Evolutionary conservation across 2,888 invertebrate genomes (phyloP), one percentile per base, ranked within the genome.

Genomic region (Dolichomitus sp.): DNA sequence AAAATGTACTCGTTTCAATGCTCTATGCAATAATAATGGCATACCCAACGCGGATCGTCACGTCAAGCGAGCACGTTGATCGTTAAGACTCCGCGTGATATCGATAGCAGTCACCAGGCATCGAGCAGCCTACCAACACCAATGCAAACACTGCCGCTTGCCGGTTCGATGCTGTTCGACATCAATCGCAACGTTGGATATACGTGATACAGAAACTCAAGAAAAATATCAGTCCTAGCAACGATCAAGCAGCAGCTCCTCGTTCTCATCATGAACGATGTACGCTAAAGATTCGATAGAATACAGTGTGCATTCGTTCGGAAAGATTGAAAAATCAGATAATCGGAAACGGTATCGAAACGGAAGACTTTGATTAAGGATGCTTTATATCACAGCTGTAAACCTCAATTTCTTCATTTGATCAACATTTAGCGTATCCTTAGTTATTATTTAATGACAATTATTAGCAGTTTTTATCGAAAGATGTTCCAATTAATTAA

Each of bases 311-410:
- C 83, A 77, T 76, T 73, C 73, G 65, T 73, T 69, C 63, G 83
- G 72, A 83, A 83, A 83, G 83, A 83, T 83, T 14, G 73, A 83
- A 74, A 83, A 83, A 83, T 74, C 50, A n/a, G 83, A 83, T 83
- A 83, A 77, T 80, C 76, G 14, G 27, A 19, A 48, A 59, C 65
- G 80, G 80, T 77, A 69, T 52, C 77, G 80, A 2, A 77, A 73
- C 80, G 83, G 80, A 83, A 83, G 80, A 80, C 63, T 77, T 73
- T 83, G 80, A 83, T 83, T 74, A 83, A 77, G n/a, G 4, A 2
- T 11, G 12, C 27, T 14, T 12, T n/a, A n/a, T n/a, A 14, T n/a
- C 19, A 11, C 6, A 12, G 4, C 33, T 66, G 45, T 72, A 70
- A 59, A 48, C 66, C 70, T 75, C 42, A 37, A 40, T 68, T 40